Base-by-base conservation (phyloP, 2,888 invertebrate genomes). In the Acrobasis repandana region DNA sequence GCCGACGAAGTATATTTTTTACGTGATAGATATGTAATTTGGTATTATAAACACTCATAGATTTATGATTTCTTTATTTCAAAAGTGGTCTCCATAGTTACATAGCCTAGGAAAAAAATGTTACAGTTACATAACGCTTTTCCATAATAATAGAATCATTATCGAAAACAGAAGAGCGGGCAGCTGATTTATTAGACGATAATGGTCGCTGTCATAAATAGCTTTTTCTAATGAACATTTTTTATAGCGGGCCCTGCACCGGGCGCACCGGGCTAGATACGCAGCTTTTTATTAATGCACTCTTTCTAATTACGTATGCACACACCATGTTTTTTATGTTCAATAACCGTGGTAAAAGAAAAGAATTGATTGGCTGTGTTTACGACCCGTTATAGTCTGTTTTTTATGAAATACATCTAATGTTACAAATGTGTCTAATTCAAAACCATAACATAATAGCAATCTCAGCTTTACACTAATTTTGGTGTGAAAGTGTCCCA, bases 101-200 rank as follows among this genome's bases (percentile, higher is more conserved):
- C 43, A 46, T 63, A 76, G 34, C 75, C 46, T 46, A 77, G 15
- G 54, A 87, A 88, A 65, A 85, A 87, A 90, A 88, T 86, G 88
- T 87, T 89, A 90, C 92, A 91, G 92, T 91, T 90, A 91, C 88
- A 89, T 88, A 90, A 91, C 90, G 90, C 89, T 90, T 92, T 90
- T 89, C 92, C 90, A 89, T 92, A 91, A 92, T 91, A 92, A 92
- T 92, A 91, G 92, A 92, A 92, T 92, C 91, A 92, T 92, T 91
- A 91, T 91, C 86, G 90, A 91, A 91, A 92, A 91, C 92, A 92
- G 92, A 91, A 92, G 91, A 92, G 90, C 85, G 90, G 90, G 86
- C 92, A 91, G 92, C 92, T 92, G 92, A 92, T 92, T 92, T 92
- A 92, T 92, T 91, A 80, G 88, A 90, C 86, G 91, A 90, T 91